Percentiles rank a stretch among this genome's conserved stretches.
phyloP scores from a whole-genome alignment of 1,140 invertebrate species.

The Drusus annulatus region DNA sequence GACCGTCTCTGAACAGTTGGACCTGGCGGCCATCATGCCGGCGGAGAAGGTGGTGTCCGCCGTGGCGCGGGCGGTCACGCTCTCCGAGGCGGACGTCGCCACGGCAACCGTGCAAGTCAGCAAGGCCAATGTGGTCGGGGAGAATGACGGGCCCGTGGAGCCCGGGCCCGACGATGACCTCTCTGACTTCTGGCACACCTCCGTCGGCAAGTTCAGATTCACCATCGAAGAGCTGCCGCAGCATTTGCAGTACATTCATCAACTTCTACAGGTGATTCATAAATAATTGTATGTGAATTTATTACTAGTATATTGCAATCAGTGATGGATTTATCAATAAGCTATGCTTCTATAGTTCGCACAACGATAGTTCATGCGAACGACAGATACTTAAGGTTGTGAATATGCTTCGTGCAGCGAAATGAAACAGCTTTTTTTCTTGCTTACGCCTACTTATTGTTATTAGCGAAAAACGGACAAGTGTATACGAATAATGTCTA shows the following conservation, averaged over 20 bases:
- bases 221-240: slow-evolving; percentile 92
- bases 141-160: slow-evolving; percentile 78
- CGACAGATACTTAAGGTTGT: too few relatives aligned
- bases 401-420: too few relatives aligned
- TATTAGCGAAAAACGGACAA: too few relatives aligned
- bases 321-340: too few relatives aligned
- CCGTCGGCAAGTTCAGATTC: slow-evolving; percentile 93
- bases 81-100: slow-evolving; percentile 92
- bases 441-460: too few relatives aligned
- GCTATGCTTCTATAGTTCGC: too few relatives aligned
- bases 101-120: slow-evolving; percentile 75
- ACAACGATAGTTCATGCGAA: too few relatives aligned
- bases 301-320: too few relatives aligned
- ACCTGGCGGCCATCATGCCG: slow-evolving; percentile 87
- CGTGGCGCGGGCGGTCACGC: slow-evolving; percentile 87
- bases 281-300: slow-evolving; percentile 11
- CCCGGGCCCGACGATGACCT: slow-evolving; percentile 79
- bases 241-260: slow-evolving; percentile 93
- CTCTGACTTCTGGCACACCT: slow-evolving; percentile 92
- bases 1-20: slow-evolving; percentile 91
- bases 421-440: too few relatives aligned
- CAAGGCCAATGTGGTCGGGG: slow-evolving; percentile 79
- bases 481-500: too few relatives aligned
- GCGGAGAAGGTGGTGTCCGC: slow-evolving; percentile 85
- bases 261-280: slow-evolving; percentile 85